Base-by-base conservation (phyloP, 2,888 invertebrate species). In the Adineta ricciae region DNA sequence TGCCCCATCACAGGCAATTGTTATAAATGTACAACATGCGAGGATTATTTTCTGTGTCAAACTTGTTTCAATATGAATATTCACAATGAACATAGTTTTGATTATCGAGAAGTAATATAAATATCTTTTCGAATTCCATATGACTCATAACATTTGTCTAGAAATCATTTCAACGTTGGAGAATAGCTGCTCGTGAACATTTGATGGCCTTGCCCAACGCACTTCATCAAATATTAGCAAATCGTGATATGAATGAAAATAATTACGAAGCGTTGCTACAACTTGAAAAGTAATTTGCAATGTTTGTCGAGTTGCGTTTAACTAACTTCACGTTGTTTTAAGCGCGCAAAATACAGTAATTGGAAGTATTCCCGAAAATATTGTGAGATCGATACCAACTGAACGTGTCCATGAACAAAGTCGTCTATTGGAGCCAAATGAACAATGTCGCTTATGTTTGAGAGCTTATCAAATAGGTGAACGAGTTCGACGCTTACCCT, bases 211-310 rank as follows among this genome's bases (percentile, higher is more conserved):
- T 90, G 41, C 90, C 90, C 5, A 87, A 88, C 52, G 90, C 89
- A 78, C 87, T 90, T 2, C 88, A 89, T 8, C 88, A 88, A 85
- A 88, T 89, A 73, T 86, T 90, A 54, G 87, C 89, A 86, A 88
- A 88, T 84, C 86, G 90, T 83, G 90, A 90, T n/a, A 87, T 90
- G 24, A 87, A 88, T 21, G 89, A 89, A 32, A 87, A 88, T 83
- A 90, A 90, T 86, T 90, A 90, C 87, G 90, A 90, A 64, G 86
- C 89, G 8, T 88, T 90, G 2, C 88, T 89, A 36, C 90, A 90
- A 86, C 87, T 90, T n/a, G 90, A 78, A 78, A 78, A 41, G 78
- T 78, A 78, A n/a, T 41, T 24, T 0, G 14, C 16, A 2, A 24
- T 11, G 2, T 36, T 7, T 14, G 32, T 83, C 2, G 9, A 4